Evolutionary conservation across 2,888 invertebrate genomes (phyloP).

Genomic region (Brachyptera putata): DNA sequence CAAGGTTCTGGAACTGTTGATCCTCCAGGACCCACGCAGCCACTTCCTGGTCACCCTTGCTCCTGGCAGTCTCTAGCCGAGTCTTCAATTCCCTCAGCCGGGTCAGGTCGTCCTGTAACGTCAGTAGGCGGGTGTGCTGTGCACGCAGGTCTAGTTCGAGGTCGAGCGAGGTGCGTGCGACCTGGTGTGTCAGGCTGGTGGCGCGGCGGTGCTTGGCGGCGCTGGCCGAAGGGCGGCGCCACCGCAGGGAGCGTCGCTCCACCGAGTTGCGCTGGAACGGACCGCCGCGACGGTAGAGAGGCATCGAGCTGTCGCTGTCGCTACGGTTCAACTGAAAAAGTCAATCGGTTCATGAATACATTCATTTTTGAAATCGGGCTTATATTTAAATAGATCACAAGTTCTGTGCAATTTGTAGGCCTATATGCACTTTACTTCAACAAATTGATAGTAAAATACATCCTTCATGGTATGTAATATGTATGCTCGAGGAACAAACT

Average conservation of each 20-base stretch:
- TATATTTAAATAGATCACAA: too few relatives aligned
- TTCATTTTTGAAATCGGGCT: too few relatives aligned
- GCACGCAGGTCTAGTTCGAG: conserved; percentile 88
- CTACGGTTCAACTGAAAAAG: conserved; percentile 77
- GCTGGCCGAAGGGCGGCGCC: conserved; percentile 57
- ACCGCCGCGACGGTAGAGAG: conserved; percentile 68
- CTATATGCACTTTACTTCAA: too few relatives aligned
- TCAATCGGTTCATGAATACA: neutral
- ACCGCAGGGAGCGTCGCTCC: conserved; percentile 85
- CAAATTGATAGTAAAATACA: too few relatives aligned
- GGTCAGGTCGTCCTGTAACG: conserved; percentile 77
- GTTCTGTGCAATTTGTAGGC: too few relatives aligned
- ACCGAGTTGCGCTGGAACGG: conserved; percentile 89
- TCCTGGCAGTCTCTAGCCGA: conserved; percentile 75
- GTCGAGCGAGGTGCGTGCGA: conserved; percentile 71
- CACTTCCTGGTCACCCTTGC: conserved; percentile 74
- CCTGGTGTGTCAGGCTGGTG: conserved; percentile 24
- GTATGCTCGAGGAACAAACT: too few relatives aligned
- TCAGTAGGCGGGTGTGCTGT: conserved; percentile 78
- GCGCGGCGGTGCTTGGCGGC: conserved; percentile 39
- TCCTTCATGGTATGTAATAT: too few relatives aligned
- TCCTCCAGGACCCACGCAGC: conserved; percentile 86
- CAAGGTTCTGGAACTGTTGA: conserved; percentile 73
- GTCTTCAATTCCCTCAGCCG: conserved; percentile 76
- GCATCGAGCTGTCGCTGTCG: conserved; percentile 96